Conservation (phyloP, 2,797 vertebrate species). For the Ctenosaura bakeri region DNA sequence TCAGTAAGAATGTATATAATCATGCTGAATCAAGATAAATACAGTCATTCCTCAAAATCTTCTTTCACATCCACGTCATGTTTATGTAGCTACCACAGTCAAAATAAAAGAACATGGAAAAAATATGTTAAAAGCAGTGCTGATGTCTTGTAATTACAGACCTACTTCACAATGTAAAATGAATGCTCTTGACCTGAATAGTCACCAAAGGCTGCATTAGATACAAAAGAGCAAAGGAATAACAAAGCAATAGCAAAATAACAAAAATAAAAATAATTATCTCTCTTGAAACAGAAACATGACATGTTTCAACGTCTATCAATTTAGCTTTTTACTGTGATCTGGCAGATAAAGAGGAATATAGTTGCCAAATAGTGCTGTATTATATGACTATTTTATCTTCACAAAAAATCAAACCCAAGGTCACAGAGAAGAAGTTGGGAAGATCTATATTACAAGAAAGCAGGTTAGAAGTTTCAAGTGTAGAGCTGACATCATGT, state of each 20-base stretch:
- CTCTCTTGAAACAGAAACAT: conserved; percentile 56
- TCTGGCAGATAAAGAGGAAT: background rate
- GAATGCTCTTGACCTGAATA: conserved; percentile 28
- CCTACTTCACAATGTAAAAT: conserved; percentile 43
- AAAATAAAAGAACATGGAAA: conserved; percentile 33
- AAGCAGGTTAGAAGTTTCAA: background rate
- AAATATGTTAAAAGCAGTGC: conserved; percentile 43
- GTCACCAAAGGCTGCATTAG: conserved; percentile 55
- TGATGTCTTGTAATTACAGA: conserved; percentile 66
- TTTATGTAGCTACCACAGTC: background rate
- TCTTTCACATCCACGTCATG: background rate
- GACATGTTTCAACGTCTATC: conserved; percentile 28
- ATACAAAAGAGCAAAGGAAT: conserved; percentile 55
- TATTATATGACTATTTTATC: background rate
- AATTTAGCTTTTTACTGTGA: conserved; percentile 7
- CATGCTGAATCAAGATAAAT: fast-evolving
- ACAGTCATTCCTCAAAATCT: conserved; percentile 6
- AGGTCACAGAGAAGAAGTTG: background rate
- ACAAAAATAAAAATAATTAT: conserved; percentile 56
- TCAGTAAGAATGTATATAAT: background rate
- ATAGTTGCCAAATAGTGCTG: background rate
- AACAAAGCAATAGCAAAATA: conserved; percentile 47
- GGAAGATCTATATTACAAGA: background rate
- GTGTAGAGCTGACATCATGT: background rate
- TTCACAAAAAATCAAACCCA: background rate